Evolutionary conservation across 2,113 vertebrate genomes (phyloP).

Genomic region (Tichodroma muraria): DNA sequence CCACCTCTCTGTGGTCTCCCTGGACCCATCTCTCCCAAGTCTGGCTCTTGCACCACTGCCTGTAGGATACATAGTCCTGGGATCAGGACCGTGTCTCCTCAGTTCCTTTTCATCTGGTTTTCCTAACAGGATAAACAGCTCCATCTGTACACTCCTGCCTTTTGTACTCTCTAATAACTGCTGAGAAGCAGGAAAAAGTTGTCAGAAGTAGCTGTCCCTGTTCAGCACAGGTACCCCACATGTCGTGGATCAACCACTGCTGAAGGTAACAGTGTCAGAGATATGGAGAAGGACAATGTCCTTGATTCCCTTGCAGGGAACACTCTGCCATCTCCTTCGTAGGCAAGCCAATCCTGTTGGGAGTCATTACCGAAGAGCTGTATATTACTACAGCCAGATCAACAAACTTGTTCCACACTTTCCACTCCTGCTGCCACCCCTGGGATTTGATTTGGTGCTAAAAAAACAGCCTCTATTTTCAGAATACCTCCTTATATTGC

Average conservation of each 20-base stretch:
- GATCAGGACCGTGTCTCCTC: neutral
- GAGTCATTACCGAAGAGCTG: neutral
- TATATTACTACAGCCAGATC: neutral
- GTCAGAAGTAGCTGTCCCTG: neutral
- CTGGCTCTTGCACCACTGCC: neutral
- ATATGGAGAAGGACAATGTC: neutral
- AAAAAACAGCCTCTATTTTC: neutral
- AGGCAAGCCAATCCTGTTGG: neutral
- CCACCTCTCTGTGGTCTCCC: neutral
- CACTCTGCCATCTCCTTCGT: neutral
- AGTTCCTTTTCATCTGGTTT: neutral
- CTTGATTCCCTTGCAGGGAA: neutral
- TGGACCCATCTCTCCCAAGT: neutral
- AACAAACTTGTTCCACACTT: neutral
- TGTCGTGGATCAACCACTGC: fast-evolving
- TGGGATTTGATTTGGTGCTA: neutral
- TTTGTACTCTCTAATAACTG: neutral
- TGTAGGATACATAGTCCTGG: neutral
- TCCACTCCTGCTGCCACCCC: neutral
- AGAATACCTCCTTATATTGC: neutral
- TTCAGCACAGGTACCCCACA: neutral
- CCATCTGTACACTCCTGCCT: neutral
- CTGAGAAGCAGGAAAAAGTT: neutral
- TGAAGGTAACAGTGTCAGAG: neutral
- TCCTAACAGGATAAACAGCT: neutral